phyloP scores from a whole-genome alignment of 2,113 vertebrate genomes.

The Apaloderma vittatum region DNA sequence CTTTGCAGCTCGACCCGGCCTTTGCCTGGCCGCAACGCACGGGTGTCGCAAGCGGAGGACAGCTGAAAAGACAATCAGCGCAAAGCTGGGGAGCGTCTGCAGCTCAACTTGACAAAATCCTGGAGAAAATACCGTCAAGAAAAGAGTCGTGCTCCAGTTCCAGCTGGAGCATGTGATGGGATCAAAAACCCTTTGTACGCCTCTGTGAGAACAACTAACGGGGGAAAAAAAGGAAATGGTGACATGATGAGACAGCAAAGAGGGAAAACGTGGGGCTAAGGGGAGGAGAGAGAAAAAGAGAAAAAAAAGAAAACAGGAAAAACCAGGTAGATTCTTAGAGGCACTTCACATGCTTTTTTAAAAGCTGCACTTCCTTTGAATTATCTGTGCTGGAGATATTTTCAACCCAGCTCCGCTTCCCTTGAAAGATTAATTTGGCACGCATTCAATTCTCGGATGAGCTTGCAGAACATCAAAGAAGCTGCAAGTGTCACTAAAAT shows the following conservation, averaged over 20 bases:
- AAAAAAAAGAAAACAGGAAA: not conserved
- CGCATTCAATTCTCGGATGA: slow-evolving; percentile 9
- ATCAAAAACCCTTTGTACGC: slow-evolving; percentile 15
- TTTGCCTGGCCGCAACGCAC: fast-evolving
- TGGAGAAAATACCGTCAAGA: not conserved
- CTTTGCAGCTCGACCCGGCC: not conserved
- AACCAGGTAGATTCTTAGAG: slow-evolving; percentile 37
- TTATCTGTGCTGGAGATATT: slow-evolving; percentile 29
- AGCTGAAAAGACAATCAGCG: not conserved
- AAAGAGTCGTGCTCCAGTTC: not conserved
- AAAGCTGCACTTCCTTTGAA: slow-evolving; percentile 48
- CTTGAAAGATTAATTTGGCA: slow-evolving; percentile 54
- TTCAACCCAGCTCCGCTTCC: slow-evolving; percentile 11
- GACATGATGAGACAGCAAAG: not conserved
- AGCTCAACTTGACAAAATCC: not conserved
- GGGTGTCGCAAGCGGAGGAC: not conserved
- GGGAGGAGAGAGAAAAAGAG: not conserved
- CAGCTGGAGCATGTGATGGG: not conserved
- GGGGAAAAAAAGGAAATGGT: not conserved
- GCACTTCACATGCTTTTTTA: not conserved
- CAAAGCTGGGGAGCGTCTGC: not conserved
- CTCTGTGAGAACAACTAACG: not conserved
- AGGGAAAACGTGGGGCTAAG: not conserved
- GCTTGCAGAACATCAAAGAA: slow-evolving; percentile 38
- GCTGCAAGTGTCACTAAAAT: slow-evolving; percentile 3